Conservation (phyloP, 2,113 vertebrate genomes). For the Dicaeum eximium region DNA sequence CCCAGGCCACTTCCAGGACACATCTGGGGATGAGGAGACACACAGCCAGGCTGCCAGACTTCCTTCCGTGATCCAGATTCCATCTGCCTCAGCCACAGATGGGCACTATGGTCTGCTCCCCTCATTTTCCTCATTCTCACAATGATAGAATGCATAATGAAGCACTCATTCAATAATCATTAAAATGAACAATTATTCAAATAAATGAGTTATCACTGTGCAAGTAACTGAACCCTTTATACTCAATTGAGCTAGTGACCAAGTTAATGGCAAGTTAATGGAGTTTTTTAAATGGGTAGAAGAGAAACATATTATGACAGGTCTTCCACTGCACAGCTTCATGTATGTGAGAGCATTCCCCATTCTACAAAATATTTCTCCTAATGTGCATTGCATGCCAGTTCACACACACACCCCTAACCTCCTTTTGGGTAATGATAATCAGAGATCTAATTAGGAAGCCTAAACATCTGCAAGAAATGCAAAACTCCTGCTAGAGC, state of each 20-base stretch:
- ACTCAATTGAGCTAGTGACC: background rate
- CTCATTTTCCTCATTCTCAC: background rate
- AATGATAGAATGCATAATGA: background rate
- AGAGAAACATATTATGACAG: background rate
- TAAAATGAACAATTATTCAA: background rate
- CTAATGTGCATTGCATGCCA: background rate
- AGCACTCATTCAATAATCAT: background rate
- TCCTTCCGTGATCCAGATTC: fast-evolving
- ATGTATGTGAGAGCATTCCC: background rate
- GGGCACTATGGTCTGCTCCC: background rate
- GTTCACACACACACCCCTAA: background rate
- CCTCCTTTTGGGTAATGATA: background rate
- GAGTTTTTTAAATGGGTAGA: background rate
- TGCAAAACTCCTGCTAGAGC: background rate
- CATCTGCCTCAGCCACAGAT: background rate
- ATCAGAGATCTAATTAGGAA: background rate
- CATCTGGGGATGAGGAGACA: background rate
- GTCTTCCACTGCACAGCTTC: background rate
- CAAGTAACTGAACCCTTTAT: background rate
- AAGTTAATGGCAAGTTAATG: background rate
- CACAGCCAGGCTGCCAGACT: fast-evolving
- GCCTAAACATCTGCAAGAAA: background rate
- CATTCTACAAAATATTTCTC: background rate
- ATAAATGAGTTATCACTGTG: background rate
- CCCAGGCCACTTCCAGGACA: background rate